Conservation (phyloP, 2,113 vertebrate genomes). For the Hypanus sabinus region DNA sequence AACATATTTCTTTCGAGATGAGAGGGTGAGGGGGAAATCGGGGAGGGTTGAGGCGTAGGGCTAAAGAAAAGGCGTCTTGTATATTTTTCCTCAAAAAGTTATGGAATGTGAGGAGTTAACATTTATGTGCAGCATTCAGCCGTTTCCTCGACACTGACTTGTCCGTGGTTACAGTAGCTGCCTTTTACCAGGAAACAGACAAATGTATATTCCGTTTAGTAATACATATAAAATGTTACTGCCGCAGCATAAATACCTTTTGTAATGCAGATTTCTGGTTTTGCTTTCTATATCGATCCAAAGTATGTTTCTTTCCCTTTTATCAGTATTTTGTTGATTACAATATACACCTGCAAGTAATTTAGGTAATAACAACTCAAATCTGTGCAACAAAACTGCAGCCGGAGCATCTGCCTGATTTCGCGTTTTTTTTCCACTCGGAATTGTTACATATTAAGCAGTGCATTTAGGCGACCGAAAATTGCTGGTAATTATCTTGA, state of each 20-base stretch:
- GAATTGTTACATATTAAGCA: slow-evolving; percentile 40
- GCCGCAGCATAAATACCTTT: background rate
- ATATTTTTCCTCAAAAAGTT: background rate
- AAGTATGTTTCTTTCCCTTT: slow-evolving; percentile 7
- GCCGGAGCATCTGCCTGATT: slow-evolving; percentile 37
- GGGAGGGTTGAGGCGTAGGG: background rate
- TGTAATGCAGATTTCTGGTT: slow-evolving; percentile 19
- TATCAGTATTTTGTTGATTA: slow-evolving; percentile 32
- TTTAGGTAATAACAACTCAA: slow-evolving; percentile 42
- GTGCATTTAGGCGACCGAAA: slow-evolving; percentile 57
- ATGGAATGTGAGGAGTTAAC: background rate
- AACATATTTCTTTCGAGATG: too few relatives aligned
- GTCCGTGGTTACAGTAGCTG: background rate
- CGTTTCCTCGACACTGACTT: background rate
- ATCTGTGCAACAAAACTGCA: slow-evolving; percentile 20
- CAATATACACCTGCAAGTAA: slow-evolving; percentile 52
- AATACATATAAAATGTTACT: background rate
- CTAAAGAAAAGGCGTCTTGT: background rate
- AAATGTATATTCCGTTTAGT: background rate
- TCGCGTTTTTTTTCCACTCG: slow-evolving; percentile 16
- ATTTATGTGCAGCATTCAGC: background rate
- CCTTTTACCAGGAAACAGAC: background rate
- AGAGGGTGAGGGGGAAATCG: background rate
- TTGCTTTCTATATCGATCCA: slow-evolving; percentile 18
- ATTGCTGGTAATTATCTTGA: slow-evolving; percentile 64